Evolutionary conservation across 1,140 invertebrate genomes (phyloP).

Genomic region (Drosophila biarmipes): DNA sequence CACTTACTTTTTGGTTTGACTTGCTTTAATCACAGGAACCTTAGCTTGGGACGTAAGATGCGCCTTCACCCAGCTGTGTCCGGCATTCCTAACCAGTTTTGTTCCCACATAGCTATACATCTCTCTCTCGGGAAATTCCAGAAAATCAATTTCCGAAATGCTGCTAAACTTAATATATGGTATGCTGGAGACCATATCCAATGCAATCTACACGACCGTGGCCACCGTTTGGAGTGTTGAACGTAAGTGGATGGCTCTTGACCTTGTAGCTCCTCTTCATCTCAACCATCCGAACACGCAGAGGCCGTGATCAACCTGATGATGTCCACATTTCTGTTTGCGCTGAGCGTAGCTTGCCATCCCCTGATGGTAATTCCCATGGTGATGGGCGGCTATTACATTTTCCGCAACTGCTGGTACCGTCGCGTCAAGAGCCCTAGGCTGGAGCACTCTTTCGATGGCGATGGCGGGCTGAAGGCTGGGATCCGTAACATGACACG

Average conservation of each 20-base stretch:
- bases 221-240: conserved; percentile 47
- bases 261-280: not conserved
- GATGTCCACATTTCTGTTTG: conserved; percentile 52
- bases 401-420: conserved; percentile 34
- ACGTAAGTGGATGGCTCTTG: conserved; percentile 33
- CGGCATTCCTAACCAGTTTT: not conserved
- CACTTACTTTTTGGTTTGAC: conserved; percentile 3
- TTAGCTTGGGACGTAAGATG: not conserved
- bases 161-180: conserved; percentile 32
- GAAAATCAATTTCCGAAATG: conserved; percentile 22
- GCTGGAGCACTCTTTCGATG: not conserved
- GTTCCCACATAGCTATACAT: not conserved
- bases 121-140: not conserved
- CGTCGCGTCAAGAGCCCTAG: conserved; percentile 4
- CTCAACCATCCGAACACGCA: conserved; percentile 2
- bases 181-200: conserved; percentile 48
- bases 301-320: conserved; percentile 57
- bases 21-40: conserved; percentile 12
- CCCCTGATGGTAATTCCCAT: conserved; percentile 58
- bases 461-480: not conserved
- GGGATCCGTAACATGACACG: conserved; percentile 6
- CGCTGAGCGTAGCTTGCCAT: conserved; percentile 51
- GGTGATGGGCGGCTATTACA: conserved; percentile 19
- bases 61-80: not conserved
- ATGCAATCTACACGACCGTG: conserved; percentile 32